These are phyloP conservation scores for Agrochola circellaris DNA, from an alignment of 2,888 invertebrate genomes.

Conservation along the genomic window DNA sequence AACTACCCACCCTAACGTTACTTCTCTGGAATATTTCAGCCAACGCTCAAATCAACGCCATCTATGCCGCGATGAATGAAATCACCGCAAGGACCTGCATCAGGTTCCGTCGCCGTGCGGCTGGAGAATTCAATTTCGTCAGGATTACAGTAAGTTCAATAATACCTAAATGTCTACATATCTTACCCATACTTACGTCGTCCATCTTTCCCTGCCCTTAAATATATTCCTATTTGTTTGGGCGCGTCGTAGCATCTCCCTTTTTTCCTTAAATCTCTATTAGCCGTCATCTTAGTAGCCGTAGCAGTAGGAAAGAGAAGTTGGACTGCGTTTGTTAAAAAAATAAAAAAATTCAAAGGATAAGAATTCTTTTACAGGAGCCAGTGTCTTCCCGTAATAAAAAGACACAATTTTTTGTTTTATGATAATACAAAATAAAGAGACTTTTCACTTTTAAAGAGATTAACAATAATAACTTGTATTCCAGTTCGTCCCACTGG, in stretches of 20 bases:
- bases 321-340: background rate
- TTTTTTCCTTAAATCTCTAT: background rate
- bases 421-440: too few species aligned
- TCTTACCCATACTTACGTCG: too few species aligned
- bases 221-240: background rate
- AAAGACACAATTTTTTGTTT: too few species aligned
- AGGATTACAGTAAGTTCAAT: constrained; percentile 67
- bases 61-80: constrained; percentile 41
- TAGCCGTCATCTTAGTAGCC: background rate
- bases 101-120: constrained; percentile 64
- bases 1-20: background rate
- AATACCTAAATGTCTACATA: background rate
- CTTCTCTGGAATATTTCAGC: constrained; percentile 38
- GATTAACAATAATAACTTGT: too few species aligned
- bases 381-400: too few species aligned
- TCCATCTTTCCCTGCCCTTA: background rate
- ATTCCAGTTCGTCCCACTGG: too few species aligned
- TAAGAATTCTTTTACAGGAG: too few species aligned
- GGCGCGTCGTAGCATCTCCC: too few species aligned
- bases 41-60: constrained; percentile 42
- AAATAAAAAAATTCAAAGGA: too few species aligned
- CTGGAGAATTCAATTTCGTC: constrained; percentile 64
- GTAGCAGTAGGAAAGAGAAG: background rate
- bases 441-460: too few species aligned
- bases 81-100: constrained; percentile 67